Evolutionary conservation across 2,113 vertebrate genomes (phyloP), one percentile per base, ranked within the genome.

Genomic region (Carollia perspicillata): DNA sequence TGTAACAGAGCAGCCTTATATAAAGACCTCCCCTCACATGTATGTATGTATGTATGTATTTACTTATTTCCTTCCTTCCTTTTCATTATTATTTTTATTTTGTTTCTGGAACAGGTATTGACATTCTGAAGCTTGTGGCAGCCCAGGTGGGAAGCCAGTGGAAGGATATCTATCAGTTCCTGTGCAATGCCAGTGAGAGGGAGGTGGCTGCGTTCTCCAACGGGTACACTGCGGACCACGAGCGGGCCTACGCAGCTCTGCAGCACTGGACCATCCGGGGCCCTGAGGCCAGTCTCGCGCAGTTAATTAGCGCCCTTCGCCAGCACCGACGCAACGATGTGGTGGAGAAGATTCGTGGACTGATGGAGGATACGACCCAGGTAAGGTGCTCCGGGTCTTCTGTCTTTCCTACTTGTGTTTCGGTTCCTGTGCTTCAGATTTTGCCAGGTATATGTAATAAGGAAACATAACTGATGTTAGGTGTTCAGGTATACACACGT

Each of bases 191-290:
- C 97, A 99, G 99, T 0, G 99, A 99, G 97, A 98, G 99, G 0
- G 99, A 99, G 98, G 99, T 99, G 96, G 99, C 99, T 0, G 99
- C 99, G 14, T 99, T 99, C 98, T 99, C 99, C 97, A 99, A 99
- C 0, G 99, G 99, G 51, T 99, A 99, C 95, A 97, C 98, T 0
- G 99, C 99, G 0, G 99, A 99, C 97, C 99, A 99, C 0, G 99
- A 99, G 96, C 98, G 99, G 1, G 99, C 99, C 13, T 99, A 99
- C 0, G 99, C 99, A 0, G 99, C 99, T 0, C 97, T 99, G 96
- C 99, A 99, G 98, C 99, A 99, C 98, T 99, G 99, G 99, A 99
- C 99, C 95, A 99, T 99, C 97, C 98, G 99, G 0, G 99, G 99
- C 84, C 98, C 99, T 0, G 99, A 99, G 89, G 99, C 99, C 98